Base-by-base conservation (phyloP, 2,113 vertebrate genomes). In the Trochalopteron elliotii region DNA sequence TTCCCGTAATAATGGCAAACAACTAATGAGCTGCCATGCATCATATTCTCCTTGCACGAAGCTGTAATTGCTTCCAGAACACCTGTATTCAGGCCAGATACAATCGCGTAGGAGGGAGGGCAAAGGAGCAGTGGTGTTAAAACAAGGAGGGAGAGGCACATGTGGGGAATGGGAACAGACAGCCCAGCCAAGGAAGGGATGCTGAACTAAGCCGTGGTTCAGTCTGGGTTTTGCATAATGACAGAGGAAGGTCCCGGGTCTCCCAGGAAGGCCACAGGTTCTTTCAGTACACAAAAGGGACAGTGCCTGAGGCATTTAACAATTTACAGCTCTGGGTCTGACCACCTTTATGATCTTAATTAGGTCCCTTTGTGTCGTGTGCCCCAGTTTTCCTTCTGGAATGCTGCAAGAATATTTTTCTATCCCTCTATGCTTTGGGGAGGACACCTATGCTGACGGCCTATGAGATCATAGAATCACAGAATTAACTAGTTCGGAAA, bases 51-150 rank as follows among this genome's bases (percentile, higher is more conserved):
- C 69, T 56, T 49, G 53, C 81, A 21, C 0, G 1, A 27, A 86
- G 44, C 88, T 60, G 35, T 86, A 94, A 93, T 92, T 96, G 49
- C 88, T 96, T 96, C 88, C 86, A 95, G 80, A 87, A 95, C 90
- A 93, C 89, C 92, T 95, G 88, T 86, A 92, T 78, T 79, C 65
- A 69, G 83, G 61, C 86, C 79, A 93, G 88, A 72, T 12, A 72
- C 70, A 80, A 42, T 79, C 74, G 50, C 1, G 10, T 39, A 15
- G 37, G 15, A 49, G 45, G 27, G 69, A 91, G 28, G 35, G 69
- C 56, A 87, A 50, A 68, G 76, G 27, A 87, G 7, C 24, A 61
- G 42, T 2, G 28, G 8, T 49, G 71, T 24, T 64, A 14, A 30
- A 88, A 56, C 1, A 1, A 53, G 60, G 35, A 65, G 24, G 59